phyloP scores from a whole-genome alignment of 1,140 invertebrate species.

The Temnothorax curvispinosus region DNA sequence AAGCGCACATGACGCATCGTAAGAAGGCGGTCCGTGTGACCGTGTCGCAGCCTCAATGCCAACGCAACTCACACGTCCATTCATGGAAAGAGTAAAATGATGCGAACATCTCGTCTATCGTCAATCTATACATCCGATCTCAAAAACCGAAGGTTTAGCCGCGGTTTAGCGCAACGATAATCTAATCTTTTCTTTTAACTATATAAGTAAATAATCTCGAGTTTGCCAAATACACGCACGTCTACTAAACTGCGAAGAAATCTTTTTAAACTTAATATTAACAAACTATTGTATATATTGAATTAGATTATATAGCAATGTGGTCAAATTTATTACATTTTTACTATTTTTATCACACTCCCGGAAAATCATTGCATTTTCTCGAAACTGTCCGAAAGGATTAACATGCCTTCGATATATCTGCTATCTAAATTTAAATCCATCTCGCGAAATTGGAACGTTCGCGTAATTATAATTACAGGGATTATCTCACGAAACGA shows the following conservation, averaged over 20 bases:
- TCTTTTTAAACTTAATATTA: neutral
- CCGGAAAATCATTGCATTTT: neutral
- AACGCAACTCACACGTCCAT: constrained; percentile 75
- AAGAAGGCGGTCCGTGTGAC: constrained; percentile 50
- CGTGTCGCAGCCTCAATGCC: constrained; percentile 69
- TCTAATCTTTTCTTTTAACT: neutral
- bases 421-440: neutral
- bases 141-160: neutral
- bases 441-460: neutral
- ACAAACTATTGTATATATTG: neutral
- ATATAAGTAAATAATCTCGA: neutral
- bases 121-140: neutral
- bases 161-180: neutral
- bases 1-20: constrained; percentile 44
- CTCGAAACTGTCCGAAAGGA: neutral
- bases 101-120: constrained; percentile 20
- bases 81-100: constrained; percentile 76
- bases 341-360: neutral
- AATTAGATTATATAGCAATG: neutral
- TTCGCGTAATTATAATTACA: neutral
- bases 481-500: constrained; percentile 22
- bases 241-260: neutral
- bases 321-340: neutral
- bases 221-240: neutral
- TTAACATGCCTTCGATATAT: neutral